Evolutionary conservation across 2,888 invertebrate species (phyloP).

Genomic region (Rotaria magnacalcarata): DNA sequence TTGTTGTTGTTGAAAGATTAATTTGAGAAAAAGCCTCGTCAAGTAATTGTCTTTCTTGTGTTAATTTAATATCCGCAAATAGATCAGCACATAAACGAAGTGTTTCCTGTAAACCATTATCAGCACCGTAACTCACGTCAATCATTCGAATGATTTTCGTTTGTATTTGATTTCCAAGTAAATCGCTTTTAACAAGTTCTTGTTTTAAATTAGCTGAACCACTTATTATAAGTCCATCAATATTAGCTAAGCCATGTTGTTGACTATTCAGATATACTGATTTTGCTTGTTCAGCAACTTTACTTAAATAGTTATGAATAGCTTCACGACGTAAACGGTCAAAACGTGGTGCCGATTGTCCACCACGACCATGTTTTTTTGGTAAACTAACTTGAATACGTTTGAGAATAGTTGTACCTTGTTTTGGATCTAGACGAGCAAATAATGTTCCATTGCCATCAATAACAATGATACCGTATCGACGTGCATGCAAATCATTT

Average conservation of each 20-base stretch:
- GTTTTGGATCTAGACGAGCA: conserved; percentile 72
- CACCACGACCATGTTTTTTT: conserved; percentile 81
- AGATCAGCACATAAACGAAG: conserved; percentile 50
- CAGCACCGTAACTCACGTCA: conserved; percentile 37
- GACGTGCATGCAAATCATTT: conserved; percentile 64
- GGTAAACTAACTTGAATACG: conserved; percentile 96
- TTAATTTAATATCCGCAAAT: conserved; percentile 48
- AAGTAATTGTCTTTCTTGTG: conserved; percentile 48
- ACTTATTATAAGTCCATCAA: conserved; percentile 47
- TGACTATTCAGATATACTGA: conserved; percentile 37
- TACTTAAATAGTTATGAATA: conserved; percentile 46
- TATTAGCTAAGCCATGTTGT: conserved; percentile 37
- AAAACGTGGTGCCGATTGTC: conserved; percentile 47
- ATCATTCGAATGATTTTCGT: conserved; percentile 16
- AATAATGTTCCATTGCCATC: conserved; percentile 98
- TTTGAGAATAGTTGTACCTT: conserved; percentile 86
- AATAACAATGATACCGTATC: conserved; percentile 99
- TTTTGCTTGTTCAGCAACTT: conserved; percentile 44
- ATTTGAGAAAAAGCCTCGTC: conserved; percentile 69
- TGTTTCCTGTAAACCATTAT: conserved; percentile 41
- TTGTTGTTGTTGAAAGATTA: conserved; percentile 50
- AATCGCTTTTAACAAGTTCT: conserved; percentile 43
- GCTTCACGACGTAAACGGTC: conserved; percentile 45
- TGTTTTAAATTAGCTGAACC: conserved; percentile 46
- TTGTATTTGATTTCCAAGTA: conserved; percentile 40